Base-by-base conservation (phyloP, 2,888 invertebrate species). In the Scaptomyza tumidula region DNA sequence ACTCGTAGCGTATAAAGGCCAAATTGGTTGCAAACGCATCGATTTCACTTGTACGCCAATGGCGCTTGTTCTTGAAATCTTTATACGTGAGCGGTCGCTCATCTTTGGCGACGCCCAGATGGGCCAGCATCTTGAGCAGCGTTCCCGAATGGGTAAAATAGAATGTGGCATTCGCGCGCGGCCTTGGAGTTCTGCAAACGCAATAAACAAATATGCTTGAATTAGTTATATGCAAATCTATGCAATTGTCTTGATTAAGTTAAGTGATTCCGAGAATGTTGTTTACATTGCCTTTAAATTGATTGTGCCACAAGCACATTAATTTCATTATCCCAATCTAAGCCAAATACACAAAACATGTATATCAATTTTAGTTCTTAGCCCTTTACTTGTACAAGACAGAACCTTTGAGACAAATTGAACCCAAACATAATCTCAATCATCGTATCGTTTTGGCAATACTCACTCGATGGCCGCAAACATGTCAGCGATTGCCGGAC, bases 121-220 rank as follows among this genome's bases (percentile, higher is more conserved):
- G 94, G 0, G 96, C 94, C 49, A 97, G 88, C 55, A 96, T 90
- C 92, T 97, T 97, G 33, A 97, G 92, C 45, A 97, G 88, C 0
- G 97, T 95, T 3, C 97, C 97, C 1, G 97, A 97, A 92, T 97
- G 97, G 0, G 96, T 94, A 89, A 97, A 97, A 83, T 96, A 95
- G 74, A 95, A 94, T 31, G 94, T 93, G 31, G 94, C 93, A 73
- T 92, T 93, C 61, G 71, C 71, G 29, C 80, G 61, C 11, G 49
- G 63, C 46, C 13, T 52, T 29, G 33, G 27, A n/a, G 86, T 10
- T 33, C 33, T 33, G 6, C 10, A 33, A 33, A 29, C 1, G 5
- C 1, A 29, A 19, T 19, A 24, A 24, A 29, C 6, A 29, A 7
- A 29, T 29, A 29, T 35, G 24, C 24, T 24, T 24, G 3, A 24